Base-by-base conservation (phyloP, 1,140 invertebrate genomes). In the Pararge aegeria region DNA sequence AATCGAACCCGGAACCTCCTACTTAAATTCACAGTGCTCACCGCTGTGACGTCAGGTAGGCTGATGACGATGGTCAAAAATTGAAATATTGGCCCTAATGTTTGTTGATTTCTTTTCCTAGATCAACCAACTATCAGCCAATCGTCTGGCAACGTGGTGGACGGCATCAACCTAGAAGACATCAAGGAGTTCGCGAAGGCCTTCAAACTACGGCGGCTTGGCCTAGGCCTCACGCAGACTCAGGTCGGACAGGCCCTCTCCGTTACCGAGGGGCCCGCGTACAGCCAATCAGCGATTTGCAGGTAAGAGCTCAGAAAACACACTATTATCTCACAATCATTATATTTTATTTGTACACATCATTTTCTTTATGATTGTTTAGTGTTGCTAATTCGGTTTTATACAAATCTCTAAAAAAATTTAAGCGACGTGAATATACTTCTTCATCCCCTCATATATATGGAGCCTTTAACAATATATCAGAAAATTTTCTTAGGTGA, bases 271-370 rank as follows among this genome's bases (percentile, higher is more conserved):
- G 98, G 98, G 49, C 98, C 98, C 18, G 97, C 97, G 19, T 99
- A 99, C 91, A 98, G 97, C 91, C 98, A 99, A 92, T 98, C 97
- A 90, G 98, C 98, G 60, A 99, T 99, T 87, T 99, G 98, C 96
- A 97, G 97, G 97, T 98, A 75, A 63, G 50, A 7, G 24, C 3
- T 34, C 10, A 3, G n/a, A 51, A 34, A 40, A 12, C 15, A 21
- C 15, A 48, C 15, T 37, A 42, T n/a, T 15, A 24, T 15, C 30
- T 21, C 16, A 54, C 37, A 46, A 18, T 48, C 54, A 56, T 48
- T 24, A 18, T n/a, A n/a, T 10, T 24, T 10, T 48, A 44, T 27
- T 29, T 24, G 9, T 16, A 21, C n/a, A n/a, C 15, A 5, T 10
- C 12, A 42, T 10, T 18, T 54, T 50, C n/a, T 37, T 21, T 38